These are phyloP conservation scores for Zaprionus capensis DNA, from an alignment of 1,140 invertebrate species.

Conservation along the genomic window DNA sequence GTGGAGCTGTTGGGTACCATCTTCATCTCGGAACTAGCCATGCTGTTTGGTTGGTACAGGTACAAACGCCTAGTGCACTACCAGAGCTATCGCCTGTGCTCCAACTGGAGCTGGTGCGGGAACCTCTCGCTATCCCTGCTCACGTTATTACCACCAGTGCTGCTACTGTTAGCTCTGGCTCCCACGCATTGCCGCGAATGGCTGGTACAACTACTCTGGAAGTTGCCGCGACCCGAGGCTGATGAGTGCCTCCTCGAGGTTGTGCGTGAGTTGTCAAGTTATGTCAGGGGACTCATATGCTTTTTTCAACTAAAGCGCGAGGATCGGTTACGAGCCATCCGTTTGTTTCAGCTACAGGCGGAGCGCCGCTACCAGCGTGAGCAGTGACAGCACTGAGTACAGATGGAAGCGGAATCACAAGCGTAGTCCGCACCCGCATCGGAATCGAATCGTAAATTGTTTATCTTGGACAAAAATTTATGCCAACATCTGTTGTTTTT, in stretches of 20 bases:
- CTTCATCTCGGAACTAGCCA: slow-evolving; percentile 35
- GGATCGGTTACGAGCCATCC: slow-evolving; percentile 41
- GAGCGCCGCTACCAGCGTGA: not conserved
- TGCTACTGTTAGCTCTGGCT: slow-evolving; percentile 16
- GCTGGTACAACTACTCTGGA: slow-evolving; percentile 24
- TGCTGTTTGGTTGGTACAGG: slow-evolving; percentile 38
- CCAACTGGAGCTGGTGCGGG: slow-evolving; percentile 41
- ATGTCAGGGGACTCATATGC: slow-evolving; percentile 22
- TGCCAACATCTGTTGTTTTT: slow-evolving; percentile 71
- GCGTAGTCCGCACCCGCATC: not conserved
- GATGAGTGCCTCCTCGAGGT: slow-evolving; percentile 23
- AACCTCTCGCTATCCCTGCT: slow-evolving; percentile 12
- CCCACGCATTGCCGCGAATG: slow-evolving; percentile 30
- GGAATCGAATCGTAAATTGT: slow-evolving; percentile 62
- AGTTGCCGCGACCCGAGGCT: slow-evolving; percentile 30
- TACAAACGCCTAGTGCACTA: slow-evolving; percentile 28
- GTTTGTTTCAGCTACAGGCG: slow-evolving; percentile 39
- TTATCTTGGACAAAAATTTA: slow-evolving; percentile 78
- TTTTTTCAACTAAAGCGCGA: slow-evolving; percentile 41
- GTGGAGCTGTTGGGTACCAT: slow-evolving; percentile 46
- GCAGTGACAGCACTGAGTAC: not conserved
- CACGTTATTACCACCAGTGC: slow-evolving; percentile 6
- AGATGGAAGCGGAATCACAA: not conserved
- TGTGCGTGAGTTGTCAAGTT: slow-evolving; percentile 36
- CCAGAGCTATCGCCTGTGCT: slow-evolving; percentile 21